phyloP scores from a whole-genome alignment of 37 sponge, comb jelly and placozoan genomes.

The Ephydatia muelleri region DNA sequence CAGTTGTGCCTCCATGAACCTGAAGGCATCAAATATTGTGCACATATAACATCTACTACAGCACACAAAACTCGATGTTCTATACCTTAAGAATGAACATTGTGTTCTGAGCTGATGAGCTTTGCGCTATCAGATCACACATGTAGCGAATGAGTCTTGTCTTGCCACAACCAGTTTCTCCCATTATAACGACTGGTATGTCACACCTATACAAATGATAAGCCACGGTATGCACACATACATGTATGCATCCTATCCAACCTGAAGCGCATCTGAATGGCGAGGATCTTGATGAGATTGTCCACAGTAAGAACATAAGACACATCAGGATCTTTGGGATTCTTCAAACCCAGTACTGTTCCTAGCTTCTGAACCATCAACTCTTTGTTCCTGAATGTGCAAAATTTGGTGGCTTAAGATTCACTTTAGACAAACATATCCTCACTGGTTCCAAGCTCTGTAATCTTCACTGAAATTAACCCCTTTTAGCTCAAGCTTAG shows the following conservation, averaged over 20 bases:
- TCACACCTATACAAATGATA: conserved; percentile 61
- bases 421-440: not conserved
- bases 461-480: conserved; percentile 74
- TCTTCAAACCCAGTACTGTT: conserved; percentile 54
- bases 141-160: conserved; percentile 90
- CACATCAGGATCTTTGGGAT: conserved; percentile 67
- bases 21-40: conserved; percentile 8
- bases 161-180: conserved; percentile 99
- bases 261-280: conserved; percentile 94
- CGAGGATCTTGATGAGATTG: conserved; percentile 82
- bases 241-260: not conserved
- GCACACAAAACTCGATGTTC: not conserved
- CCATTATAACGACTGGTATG: conserved; percentile 97
- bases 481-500: conserved; percentile 18
- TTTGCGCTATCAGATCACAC: conserved; percentile 62
- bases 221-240: not conserved
- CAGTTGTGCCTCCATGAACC: conserved; percentile 91
- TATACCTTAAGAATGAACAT: conserved; percentile 77
- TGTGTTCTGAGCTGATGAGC: conserved; percentile 28
- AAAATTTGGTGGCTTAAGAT: not conserved
- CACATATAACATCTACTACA: not conserved
- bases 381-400: conserved; percentile 16
- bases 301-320: conserved; percentile 79
- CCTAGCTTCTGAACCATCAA: conserved; percentile 37
- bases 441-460: conserved; percentile 24